Evolutionary conservation across 2,888 invertebrate genomes (phyloP), one percentile per base, ranked within the genome.

Genomic region (Pseudoips prasinana): DNA sequence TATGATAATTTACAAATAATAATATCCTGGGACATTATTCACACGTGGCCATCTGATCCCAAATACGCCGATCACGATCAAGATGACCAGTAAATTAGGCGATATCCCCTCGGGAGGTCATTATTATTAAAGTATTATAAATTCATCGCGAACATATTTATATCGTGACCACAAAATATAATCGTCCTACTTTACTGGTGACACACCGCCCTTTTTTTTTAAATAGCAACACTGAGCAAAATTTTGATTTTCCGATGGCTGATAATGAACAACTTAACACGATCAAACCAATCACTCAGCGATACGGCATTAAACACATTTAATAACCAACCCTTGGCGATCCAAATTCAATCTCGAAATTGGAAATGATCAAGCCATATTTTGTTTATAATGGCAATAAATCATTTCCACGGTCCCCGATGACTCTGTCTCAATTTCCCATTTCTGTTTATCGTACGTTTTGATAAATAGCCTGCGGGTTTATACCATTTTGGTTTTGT

Each of bases 381-480:
- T 86, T 84, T 85, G 83, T 85, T 80, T 85, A 79, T 82, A 80
- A 79, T 77, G 62, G 68, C 73, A 79, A 86, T 86, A 86, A 85
- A 87, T 87, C 84, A 87, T 80, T 74, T 74, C 58, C 60, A 42
- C 68, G 71, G 79, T 80, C 79, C 74, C 77, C 68, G 71, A 76
- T 79, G 84, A 84, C 77, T 85, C 69, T 68, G 74, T 78, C 87
- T 84, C 87, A 88, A 87, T 88, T 87, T 84, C 82, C 85, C 77
- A 78, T 77, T 64, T 73, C 78, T 81, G 82, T 84, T 86, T 87
- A 85, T 84, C 79, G 83, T 76, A 69, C 72, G 72, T 80, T 57
- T 85, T 87, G 86, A 87, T 85, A 85, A 84, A 88, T 85, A 84
- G 83, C 85, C 73, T 57, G 57, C 40, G 69, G 80, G 61, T 61